These are phyloP conservation scores for Drosophila kuntzei DNA, from an alignment of 2,888 invertebrate species.

Conservation along the genomic window DNA sequence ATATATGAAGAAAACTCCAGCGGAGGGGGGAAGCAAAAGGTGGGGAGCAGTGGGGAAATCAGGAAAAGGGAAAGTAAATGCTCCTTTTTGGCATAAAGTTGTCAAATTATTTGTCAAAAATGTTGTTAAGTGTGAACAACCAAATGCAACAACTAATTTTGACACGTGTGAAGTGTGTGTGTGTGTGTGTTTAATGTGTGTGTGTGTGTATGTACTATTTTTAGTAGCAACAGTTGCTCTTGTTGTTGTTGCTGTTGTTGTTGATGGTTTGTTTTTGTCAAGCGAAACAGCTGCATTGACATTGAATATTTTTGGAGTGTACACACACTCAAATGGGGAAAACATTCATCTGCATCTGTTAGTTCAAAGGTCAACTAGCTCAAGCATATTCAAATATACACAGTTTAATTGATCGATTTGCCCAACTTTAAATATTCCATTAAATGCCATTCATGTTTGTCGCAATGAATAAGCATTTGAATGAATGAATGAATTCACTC, in stretches of 20 bases:
- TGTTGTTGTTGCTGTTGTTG: slow-evolving; percentile 34
- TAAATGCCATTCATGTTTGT: slow-evolving; percentile 9
- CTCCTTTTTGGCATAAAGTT: slow-evolving; percentile 56
- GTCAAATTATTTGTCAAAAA: slow-evolving; percentile 62
- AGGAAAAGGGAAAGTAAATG: slow-evolving; percentile 22
- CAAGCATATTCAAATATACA: slow-evolving; percentile 6
- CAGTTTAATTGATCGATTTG: slow-evolving; percentile 18
- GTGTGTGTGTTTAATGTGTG: slow-evolving; percentile 9
- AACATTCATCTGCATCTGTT: slow-evolving; percentile 21
- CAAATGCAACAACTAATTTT: slow-evolving; percentile 61
- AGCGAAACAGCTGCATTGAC: slow-evolving; percentile 74
- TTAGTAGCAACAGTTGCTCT: slow-evolving; percentile 48
- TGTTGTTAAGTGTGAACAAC: slow-evolving; percentile 65
- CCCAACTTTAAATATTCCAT: slow-evolving; percentile 3
- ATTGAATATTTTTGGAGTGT: slow-evolving; percentile 57
- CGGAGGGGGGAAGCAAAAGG: neutral
- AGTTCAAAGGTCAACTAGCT: slow-evolving; percentile 33
- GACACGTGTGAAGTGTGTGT: slow-evolving; percentile 54
- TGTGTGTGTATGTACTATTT: slow-evolving; percentile 33
- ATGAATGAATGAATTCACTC: slow-evolving; percentile 7
- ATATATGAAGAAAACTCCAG: slow-evolving; percentile 41
- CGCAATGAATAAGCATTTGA: slow-evolving; percentile 5
- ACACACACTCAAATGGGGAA: slow-evolving; percentile 6
- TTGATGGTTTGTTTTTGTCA: slow-evolving; percentile 54
- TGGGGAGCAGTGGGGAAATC: neutral